phyloP scores from a whole-genome alignment of 2,888 invertebrate genomes.

The Hydropsyche betteni region DNA sequence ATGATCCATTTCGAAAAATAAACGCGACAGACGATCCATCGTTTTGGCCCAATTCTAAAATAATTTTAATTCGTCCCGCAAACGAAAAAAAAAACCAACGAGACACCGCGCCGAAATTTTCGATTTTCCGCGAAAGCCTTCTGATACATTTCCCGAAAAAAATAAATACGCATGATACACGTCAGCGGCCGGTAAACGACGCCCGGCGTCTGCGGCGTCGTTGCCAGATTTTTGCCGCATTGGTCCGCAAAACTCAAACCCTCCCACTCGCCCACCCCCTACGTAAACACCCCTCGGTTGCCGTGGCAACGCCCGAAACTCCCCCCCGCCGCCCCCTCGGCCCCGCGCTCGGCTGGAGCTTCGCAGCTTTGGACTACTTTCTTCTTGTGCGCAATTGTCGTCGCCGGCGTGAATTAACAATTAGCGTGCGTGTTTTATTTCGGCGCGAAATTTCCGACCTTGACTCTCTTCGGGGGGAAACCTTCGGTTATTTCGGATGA shows the following conservation, averaged over 20 bases:
- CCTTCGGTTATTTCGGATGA: no score
- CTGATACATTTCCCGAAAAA: no score
- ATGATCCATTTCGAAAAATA: no score
- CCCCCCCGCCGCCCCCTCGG: constrained; percentile 44
- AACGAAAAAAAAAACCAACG: not conserved
- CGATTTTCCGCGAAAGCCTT: no score
- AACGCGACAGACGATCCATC: no score
- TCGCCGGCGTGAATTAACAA: not conserved
- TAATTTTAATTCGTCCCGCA: not conserved
- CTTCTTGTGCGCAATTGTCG: not conserved
- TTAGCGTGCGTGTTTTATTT: no score
- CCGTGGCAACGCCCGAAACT: constrained; percentile 51
- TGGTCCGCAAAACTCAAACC: constrained; percentile 56
- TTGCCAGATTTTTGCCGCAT: constrained; percentile 63
- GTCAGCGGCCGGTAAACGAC: constrained; percentile 4
- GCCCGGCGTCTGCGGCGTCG: constrained; percentile 59
- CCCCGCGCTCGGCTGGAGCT: constrained; percentile 20
- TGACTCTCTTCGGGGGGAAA: not conserved
- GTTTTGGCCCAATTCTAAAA: no score
- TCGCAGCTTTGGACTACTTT: constrained; percentile 11
- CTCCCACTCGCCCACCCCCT: constrained; percentile 33
- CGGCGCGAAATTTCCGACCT: constrained; percentile 14
- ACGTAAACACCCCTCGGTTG: constrained; percentile 50
- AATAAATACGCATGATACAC: not conserved
- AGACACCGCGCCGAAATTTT: no score